Percentiles rank a stretch among this genome's conserved stretches.
Evolutionary conservation across 2,797 vertebrate genomes (phyloP).

Genomic region (Cynopterus sphinx): DNA sequence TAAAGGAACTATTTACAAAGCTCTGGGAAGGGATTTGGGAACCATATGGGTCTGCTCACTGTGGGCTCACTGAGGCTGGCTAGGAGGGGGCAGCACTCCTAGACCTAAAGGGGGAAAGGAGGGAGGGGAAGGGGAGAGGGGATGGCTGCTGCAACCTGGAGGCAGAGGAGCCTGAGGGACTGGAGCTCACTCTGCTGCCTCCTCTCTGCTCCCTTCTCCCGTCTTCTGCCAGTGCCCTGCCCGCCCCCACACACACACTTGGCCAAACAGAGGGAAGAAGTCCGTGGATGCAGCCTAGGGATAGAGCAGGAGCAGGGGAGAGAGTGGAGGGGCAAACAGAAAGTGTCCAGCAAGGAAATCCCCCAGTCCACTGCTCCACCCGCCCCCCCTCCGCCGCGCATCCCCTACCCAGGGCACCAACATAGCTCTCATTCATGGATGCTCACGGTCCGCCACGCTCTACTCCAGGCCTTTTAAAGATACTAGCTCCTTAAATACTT

Average conservation of each 20-base stretch:
- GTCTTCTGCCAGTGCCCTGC: not conserved
- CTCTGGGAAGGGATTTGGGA: not conserved
- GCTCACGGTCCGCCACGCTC: not conserved
- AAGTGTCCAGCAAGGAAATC: not conserved
- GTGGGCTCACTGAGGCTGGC: not conserved
- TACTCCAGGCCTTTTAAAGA: not conserved
- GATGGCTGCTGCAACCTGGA: not conserved
- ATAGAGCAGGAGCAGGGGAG: not conserved
- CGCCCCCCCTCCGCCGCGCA: fast-evolving
- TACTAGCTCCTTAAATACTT: not conserved
- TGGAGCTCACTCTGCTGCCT: not conserved
- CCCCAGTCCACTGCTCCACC: not conserved
- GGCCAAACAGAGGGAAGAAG: not conserved
- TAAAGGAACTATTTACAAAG: conserved; percentile 4
- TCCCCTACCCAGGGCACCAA: not conserved
- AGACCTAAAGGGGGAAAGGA: not conserved
- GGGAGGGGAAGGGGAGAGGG: no score
- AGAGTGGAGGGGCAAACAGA: not conserved
- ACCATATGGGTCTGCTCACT: not conserved
- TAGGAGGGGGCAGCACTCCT: not conserved
- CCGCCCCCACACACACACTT: not conserved
- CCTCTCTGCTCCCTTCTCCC: not conserved
- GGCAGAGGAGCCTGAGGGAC: not conserved
- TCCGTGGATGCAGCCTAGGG: not conserved
- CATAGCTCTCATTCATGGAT: not conserved